Conservation (phyloP, 1,140 invertebrate genomes). For the Amphibalanus amphitrite region DNA sequence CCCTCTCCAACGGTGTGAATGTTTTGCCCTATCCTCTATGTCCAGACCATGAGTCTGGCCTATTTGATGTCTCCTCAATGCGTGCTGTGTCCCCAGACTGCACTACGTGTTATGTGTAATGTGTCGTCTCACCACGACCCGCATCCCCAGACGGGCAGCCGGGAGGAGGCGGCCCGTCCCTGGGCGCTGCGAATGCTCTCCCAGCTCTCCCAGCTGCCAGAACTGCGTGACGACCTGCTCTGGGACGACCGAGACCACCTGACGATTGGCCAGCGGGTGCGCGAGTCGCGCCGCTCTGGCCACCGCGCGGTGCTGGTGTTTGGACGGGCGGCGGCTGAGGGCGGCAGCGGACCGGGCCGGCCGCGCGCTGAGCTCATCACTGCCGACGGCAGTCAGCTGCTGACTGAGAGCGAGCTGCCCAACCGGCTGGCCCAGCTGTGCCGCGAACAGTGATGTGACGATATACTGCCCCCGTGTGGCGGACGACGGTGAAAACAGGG, state of each 20-base stretch:
- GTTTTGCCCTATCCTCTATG: too few species aligned
- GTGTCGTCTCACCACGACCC: too few species aligned
- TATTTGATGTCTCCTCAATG: too few species aligned
- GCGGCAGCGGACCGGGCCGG: too few species aligned
- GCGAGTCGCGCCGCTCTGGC: conserved; percentile 47
- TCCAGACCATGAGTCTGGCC: too few species aligned
- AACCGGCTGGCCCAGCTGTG: background rate
- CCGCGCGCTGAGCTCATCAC: background rate
- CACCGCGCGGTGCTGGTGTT: conserved; percentile 56
- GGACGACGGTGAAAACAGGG: too few species aligned
- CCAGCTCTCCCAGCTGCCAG: conserved; percentile 33
- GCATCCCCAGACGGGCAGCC: conserved; percentile 47
- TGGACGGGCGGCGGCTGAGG: conserved; percentile 31
- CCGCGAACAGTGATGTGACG: too few species aligned
- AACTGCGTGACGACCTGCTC: conserved; percentile 43
- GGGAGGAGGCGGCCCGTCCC: conserved; percentile 33
- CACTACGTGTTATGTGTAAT: too few species aligned
- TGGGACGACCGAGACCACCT: conserved; percentile 56
- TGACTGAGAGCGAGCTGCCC: background rate
- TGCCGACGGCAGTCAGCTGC: background rate
- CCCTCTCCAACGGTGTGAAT: too few species aligned
- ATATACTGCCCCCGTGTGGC: too few species aligned
- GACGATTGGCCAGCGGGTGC: conserved; percentile 57
- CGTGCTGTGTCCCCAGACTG: too few species aligned
- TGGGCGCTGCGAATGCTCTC: conserved; percentile 28